phyloP scores from a whole-genome alignment of 2,888 invertebrate genomes.

The Cantharis flavilabris region DNA sequence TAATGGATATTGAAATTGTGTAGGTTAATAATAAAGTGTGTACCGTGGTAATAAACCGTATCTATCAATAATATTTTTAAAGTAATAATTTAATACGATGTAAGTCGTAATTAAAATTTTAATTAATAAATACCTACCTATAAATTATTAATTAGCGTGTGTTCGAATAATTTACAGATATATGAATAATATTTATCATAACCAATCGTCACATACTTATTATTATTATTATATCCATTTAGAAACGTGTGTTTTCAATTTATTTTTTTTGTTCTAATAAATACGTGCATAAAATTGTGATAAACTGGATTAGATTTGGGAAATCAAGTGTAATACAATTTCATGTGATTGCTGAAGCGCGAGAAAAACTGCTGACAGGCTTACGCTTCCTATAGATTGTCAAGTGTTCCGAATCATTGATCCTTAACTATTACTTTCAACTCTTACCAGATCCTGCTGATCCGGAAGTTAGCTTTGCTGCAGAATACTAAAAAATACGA shows the following conservation, averaged over 20 bases:
- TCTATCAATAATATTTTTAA: not conserved
- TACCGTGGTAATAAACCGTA: not conserved
- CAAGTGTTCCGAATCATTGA: conserved; percentile 36
- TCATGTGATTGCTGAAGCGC: conserved; percentile 26
- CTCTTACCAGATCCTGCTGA: conserved; percentile 39
- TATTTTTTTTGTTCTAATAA: not conserved
- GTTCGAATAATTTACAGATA: not conserved
- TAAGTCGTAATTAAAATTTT: not conserved
- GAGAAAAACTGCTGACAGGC: conserved; percentile 35
- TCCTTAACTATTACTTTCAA: conserved; percentile 31
- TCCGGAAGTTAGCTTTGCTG: conserved; percentile 39
- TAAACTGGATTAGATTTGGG: not conserved
- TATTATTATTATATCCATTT: not conserved
- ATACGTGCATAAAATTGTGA: not conserved
- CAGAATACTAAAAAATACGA: conserved; percentile 39
- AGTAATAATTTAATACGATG: not conserved
- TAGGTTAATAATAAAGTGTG: not conserved
- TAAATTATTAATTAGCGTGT: not conserved
- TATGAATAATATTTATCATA: not conserved
- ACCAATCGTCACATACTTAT: not conserved
- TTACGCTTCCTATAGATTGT: conserved; percentile 28
- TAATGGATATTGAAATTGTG: not conserved
- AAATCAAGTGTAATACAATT: conserved; percentile 25
- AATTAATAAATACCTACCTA: not conserved
- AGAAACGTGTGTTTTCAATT: not conserved